These are phyloP conservation scores for Watsonalla binaria DNA, from an alignment of 2,888 invertebrate genomes.

Conservation along the genomic window DNA sequence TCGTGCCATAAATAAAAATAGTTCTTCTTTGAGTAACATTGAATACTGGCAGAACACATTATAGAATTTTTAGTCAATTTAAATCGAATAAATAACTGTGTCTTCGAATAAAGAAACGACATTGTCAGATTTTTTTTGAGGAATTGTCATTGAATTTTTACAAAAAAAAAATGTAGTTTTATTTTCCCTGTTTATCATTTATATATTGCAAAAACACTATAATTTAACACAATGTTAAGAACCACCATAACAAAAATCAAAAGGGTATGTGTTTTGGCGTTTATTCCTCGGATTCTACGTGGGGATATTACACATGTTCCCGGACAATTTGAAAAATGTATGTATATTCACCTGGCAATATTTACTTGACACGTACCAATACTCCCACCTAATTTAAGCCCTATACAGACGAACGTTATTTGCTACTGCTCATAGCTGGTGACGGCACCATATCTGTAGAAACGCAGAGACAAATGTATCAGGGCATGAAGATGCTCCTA, in stretches of 20 bases:
- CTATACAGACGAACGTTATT: too few relatives aligned
- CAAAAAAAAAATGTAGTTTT: slow-evolving; percentile 41
- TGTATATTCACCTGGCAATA: slow-evolving; percentile 16
- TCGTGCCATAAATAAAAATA: neutral
- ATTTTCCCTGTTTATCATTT: slow-evolving; percentile 48
- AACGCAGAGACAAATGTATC: too few relatives aligned
- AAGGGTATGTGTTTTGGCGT: slow-evolving; percentile 28
- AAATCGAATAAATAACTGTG: slow-evolving; percentile 13
- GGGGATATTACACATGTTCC: slow-evolving; percentile 24
- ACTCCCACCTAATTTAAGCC: too few relatives aligned
- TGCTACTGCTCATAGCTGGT: too few relatives aligned
- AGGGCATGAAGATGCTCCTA: too few relatives aligned
- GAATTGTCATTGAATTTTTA: slow-evolving; percentile 11
- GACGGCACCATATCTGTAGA: too few relatives aligned
- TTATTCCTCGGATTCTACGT: slow-evolving; percentile 29
- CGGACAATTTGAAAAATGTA: slow-evolving; percentile 38
- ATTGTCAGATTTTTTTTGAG: slow-evolving; percentile 16
- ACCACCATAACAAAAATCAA: slow-evolving; percentile 39
- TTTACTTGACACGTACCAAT: too few relatives aligned
- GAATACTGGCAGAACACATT: slow-evolving; percentile 25
- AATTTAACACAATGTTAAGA: slow-evolving; percentile 35
- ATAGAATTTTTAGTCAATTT: slow-evolving; percentile 5
- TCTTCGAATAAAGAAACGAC: slow-evolving; percentile 20
- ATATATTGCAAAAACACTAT: slow-evolving; percentile 3
- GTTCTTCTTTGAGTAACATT: neutral